Base-by-base conservation (phyloP, 1,140 invertebrate species). In the Dufourea novaeangliae region DNA sequence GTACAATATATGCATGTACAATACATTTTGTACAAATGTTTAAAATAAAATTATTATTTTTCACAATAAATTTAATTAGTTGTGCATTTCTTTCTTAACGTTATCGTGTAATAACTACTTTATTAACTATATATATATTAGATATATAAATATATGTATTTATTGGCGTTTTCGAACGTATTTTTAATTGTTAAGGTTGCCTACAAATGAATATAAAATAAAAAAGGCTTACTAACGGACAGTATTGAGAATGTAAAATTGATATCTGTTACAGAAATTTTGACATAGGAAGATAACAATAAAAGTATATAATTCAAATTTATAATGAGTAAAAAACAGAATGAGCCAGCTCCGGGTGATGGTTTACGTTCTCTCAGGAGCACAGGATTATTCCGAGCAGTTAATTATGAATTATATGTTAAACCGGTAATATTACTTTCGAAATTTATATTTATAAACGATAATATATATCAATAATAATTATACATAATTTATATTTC, bases 371-470 rank as follows among this genome's bases (percentile, higher is more conserved):
- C 96, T 6, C 88, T 97, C 52, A 94, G 91, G 90, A 95, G 95
- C 44, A 95, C 95, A 25, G 93, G 92, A 79, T 92, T 96, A 34
- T 97, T 97, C 90, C 93, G 95, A 86, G 93, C 94, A 25, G 90
- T 97, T 10, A 97, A 97, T 92, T 97, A 96, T 93, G 97, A 97
- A 92, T 91, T 97, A 14, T 97, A 97, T 89, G 93, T 94, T 3
- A 96, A 95, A 92, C 96, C 96, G 80, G 97, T 97, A 94, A 94
- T 79, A 83, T 39, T 46, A 54, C 20, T 12, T 11, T 6, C 37
- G 29, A 54, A 34, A 63, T 50, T 8, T 46, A 11, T 8, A 27
- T 2, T 54, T 27, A 22, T 27, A 25, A n/a, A n/a, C n/a, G n/a
- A 54, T 14, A 4, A 54, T 54, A 25, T 4, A 64, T 44, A 6